Conservation (phyloP, 2,797 vertebrate species). For the Propithecus perrieri region DNA sequence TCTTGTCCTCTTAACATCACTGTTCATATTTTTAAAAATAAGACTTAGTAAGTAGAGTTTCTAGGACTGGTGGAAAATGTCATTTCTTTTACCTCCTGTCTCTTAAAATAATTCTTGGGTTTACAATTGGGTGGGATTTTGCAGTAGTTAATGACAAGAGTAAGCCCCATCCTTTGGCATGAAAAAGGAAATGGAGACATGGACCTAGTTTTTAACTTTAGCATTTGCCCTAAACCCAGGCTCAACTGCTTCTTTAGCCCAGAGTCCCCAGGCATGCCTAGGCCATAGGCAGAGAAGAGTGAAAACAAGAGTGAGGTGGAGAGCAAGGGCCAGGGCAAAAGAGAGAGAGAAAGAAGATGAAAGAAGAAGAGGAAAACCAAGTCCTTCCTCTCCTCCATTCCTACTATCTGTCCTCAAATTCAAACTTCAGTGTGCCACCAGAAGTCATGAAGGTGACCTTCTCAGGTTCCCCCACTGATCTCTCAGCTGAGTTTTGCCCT, state of each 20-base stretch:
- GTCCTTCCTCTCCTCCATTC: not conserved
- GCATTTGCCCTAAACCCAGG: constrained; percentile 8
- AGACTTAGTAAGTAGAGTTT: constrained; percentile 18
- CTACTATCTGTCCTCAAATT: not conserved
- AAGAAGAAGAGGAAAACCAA: not conserved
- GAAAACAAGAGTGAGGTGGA: not conserved
- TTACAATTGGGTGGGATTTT: not conserved
- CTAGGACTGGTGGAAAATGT: not conserved
- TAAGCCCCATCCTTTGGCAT: not conserved
- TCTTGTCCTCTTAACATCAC: not conserved
- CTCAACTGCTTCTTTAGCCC: not conserved
- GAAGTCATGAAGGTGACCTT: not conserved
- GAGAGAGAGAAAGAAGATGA: not conserved
- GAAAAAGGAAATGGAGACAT: constrained; percentile 14
- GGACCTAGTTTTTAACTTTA: constrained; percentile 7
- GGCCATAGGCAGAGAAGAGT: not conserved
- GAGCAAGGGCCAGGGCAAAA: not conserved
- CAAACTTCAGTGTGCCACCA: not conserved
- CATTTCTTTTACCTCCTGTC: not conserved
- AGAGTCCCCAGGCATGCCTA: not conserved
- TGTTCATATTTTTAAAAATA: not conserved
- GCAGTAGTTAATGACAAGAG: not conserved
- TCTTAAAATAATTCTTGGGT: constrained; percentile 27
- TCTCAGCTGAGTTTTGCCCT: not conserved
- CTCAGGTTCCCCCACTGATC: not conserved